Conservation (phyloP, 92 coral and sea anemone species). For the Heteractis magnifica region DNA sequence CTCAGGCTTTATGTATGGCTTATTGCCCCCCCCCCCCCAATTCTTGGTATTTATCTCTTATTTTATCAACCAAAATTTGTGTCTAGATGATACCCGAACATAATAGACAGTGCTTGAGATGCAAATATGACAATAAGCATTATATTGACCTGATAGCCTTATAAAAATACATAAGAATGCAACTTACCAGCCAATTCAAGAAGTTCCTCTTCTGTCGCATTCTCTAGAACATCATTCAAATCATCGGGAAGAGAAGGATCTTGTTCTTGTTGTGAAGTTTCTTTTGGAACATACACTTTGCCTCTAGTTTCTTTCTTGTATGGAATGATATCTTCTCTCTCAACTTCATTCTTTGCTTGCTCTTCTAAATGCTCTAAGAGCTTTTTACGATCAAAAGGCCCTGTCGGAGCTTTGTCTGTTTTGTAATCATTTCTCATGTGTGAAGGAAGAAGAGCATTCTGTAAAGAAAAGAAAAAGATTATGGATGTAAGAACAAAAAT, state of each 20-base stretch:
- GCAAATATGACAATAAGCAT: too few relatives aligned
- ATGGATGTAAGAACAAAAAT: too few relatives aligned
- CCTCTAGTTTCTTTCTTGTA: constrained; percentile 96
- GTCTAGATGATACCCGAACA: too few relatives aligned
- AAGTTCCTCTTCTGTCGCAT: constrained; percentile 90
- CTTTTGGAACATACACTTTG: constrained; percentile 72
- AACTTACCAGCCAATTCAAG: constrained; percentile 86
- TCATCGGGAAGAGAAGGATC: constrained; percentile 85
- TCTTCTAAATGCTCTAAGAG: constrained; percentile 84
- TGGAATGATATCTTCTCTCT: constrained; percentile 76
- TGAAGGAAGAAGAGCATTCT: constrained; percentile 86
- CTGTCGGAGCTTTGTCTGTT: constrained; percentile 73
- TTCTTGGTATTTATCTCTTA: too few relatives aligned
- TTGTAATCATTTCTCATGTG: constrained; percentile 75
- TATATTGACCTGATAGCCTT: too few relatives aligned
- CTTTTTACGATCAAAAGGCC: constrained; percentile 74
- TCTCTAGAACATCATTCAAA: constrained; percentile 84
- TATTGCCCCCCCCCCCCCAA: too few relatives aligned
- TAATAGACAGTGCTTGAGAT: too few relatives aligned
- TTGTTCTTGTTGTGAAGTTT: constrained; percentile 52
- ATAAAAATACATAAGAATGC: too few relatives aligned
- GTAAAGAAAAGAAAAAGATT: constrained; percentile 1
- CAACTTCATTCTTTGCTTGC: constrained; percentile 76
- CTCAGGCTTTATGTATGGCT: too few relatives aligned
- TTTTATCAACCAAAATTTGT: too few relatives aligned